These are phyloP conservation scores for Hyposoter didymator DNA, from an alignment of 2,888 invertebrate species.

Conservation along the genomic window DNA sequence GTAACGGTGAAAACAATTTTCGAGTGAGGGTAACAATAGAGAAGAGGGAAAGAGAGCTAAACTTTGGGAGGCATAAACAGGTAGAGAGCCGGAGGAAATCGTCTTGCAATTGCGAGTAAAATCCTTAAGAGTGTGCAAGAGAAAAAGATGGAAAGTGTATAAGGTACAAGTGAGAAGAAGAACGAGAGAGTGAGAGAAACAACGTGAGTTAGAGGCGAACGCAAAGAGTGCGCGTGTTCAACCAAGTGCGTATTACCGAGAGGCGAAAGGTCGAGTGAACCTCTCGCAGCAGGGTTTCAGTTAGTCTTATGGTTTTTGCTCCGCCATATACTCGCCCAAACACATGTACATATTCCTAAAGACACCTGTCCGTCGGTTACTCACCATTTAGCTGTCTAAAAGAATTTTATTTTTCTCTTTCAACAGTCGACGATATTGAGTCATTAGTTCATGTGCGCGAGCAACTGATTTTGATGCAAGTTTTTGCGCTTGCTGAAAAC, in stretches of 20 bases:
- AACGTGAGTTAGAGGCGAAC: conserved; percentile 29
- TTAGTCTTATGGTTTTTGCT: conserved; percentile 25
- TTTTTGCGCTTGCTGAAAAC: not conserved
- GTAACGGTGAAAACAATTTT: conserved; percentile 72
- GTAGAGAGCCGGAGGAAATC: conserved; percentile 60
- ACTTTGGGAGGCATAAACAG: conserved; percentile 50
- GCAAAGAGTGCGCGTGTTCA: conserved; percentile 55
- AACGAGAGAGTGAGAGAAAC: conserved; percentile 9
- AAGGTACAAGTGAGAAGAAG: not conserved
- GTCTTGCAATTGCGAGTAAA: conserved; percentile 59
- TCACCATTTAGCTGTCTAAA: conserved; percentile 3
- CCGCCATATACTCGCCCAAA: conserved; percentile 9
- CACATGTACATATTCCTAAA: conserved; percentile 7
- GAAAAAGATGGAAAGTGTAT: conserved; percentile 1
- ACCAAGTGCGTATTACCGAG: conserved; percentile 64
- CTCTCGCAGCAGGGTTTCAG: conserved; percentile 60
- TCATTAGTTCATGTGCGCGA: not conserved
- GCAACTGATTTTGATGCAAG: not conserved
- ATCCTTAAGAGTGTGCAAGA: conserved; percentile 38
- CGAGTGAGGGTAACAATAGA: conserved; percentile 72
- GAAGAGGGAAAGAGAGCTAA: conserved; percentile 31
- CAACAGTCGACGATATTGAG: not conserved
- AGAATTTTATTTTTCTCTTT: not conserved
- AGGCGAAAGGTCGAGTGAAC: conserved; percentile 65
- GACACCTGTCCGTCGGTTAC: conserved; percentile 53